Conservation (phyloP, 2,888 invertebrate genomes). For the Tribolium freemani region DNA sequence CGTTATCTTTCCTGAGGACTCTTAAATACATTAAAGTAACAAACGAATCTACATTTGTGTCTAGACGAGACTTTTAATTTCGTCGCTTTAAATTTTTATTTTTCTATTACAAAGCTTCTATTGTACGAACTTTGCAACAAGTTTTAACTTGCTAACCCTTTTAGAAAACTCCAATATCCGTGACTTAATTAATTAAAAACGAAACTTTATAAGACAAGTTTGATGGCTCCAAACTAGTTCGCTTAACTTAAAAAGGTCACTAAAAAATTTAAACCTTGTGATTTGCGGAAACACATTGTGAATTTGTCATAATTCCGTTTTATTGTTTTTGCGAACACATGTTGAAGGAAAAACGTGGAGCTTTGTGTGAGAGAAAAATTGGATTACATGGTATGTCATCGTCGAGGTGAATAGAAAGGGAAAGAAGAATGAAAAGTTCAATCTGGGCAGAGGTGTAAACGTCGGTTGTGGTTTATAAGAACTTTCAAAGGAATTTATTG, state of each 20-base stretch:
- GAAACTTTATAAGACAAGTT: neutral
- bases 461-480: too few relatives aligned
- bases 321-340: neutral
- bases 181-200: neutral
- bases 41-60: too few relatives aligned
- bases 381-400: neutral
- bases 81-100: neutral
- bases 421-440: neutral
- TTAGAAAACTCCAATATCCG: neutral
- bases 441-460: neutral
- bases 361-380: conserved; percentile 1
- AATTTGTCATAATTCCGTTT: neutral
- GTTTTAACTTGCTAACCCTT: neutral
- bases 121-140: neutral
- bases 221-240: neutral
- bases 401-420: neutral
- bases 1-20: neutral
- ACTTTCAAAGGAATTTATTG: too few relatives aligned
- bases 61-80: neutral
- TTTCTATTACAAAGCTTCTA: neutral
- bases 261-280: neutral
- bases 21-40: neutral
- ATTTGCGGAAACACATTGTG: neutral
- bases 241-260: neutral
- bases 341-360: neutral